phyloP scores from a whole-genome alignment of 2,888 invertebrate species.

The Frankliniella fusca region DNA sequence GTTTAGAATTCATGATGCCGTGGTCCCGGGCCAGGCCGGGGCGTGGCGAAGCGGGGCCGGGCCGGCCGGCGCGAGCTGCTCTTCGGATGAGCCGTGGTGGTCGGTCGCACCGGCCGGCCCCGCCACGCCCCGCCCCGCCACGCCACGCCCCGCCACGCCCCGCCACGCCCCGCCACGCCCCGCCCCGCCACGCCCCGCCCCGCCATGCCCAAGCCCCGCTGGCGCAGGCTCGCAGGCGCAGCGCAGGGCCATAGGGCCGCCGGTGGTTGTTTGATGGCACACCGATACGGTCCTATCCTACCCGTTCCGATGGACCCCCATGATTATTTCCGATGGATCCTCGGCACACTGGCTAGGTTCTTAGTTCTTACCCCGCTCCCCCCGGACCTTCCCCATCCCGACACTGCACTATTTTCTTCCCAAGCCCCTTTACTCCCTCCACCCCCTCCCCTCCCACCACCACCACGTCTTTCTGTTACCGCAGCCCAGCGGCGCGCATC shows the following conservation, averaged over 20 bases:
- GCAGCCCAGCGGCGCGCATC: not conserved
- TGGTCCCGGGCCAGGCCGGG: not conserved
- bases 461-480: not conserved
- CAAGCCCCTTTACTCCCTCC: not conserved
- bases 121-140: not conserved
- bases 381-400: no score
- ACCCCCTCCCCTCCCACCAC: not conserved
- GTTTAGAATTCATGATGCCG: constrained; percentile 23
- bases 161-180: not conserved
- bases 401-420: no score
- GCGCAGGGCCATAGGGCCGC: no score
- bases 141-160: not conserved
- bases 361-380: no score
- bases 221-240: no score
- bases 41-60: not conserved
- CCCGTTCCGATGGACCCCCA: no score
- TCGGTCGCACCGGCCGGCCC: not conserved
- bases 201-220: no score
- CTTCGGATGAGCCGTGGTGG: not conserved
- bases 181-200: no score
- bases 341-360: no score
- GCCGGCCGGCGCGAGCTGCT: not conserved
- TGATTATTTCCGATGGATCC: no score
- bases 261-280: no score
- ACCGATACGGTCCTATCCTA: no score